phyloP scores from a whole-genome alignment of 1,140 invertebrate species.

The Scaptodrosophila lebanonensis region DNA sequence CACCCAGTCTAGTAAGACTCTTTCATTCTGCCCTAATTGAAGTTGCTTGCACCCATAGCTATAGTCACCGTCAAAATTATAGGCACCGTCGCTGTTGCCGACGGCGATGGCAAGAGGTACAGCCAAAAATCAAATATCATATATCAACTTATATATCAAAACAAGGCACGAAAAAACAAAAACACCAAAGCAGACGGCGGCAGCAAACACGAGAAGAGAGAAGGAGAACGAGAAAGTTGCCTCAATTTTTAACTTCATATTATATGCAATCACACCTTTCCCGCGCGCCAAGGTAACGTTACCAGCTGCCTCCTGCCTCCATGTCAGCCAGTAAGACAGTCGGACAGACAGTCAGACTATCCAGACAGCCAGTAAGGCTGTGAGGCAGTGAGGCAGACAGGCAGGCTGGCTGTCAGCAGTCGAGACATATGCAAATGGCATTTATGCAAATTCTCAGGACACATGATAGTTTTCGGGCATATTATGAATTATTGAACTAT shows the following conservation, averaged over 20 bases:
- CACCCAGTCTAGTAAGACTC: background rate
- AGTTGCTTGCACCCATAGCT: slow-evolving; percentile 28
- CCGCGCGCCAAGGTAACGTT: slow-evolving; percentile 10
- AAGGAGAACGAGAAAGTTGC: too few relatives aligned
- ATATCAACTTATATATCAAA: slow-evolving; percentile 74
- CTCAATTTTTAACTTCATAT: slow-evolving; percentile 36
- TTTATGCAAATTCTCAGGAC: slow-evolving; percentile 61
- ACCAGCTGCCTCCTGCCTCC: too few relatives aligned
- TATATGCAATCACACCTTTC: slow-evolving; percentile 66
- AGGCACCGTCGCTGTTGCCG: background rate
- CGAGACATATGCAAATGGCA: slow-evolving; percentile 50
- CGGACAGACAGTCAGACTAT: too few relatives aligned
- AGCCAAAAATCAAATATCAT: slow-evolving; percentile 69
- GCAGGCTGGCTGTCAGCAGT: slow-evolving; percentile 45
- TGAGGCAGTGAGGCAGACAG: background rate
- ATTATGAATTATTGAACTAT: slow-evolving; percentile 73
- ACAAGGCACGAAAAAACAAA: slow-evolving; percentile 59
- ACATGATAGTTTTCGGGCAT: slow-evolving; percentile 44
- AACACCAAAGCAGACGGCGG: slow-evolving; percentile 29
- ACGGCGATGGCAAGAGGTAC: background rate
- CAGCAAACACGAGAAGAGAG: too few relatives aligned
- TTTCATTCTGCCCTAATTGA: slow-evolving; percentile 44
- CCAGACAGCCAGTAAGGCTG: background rate
- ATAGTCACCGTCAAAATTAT: background rate
- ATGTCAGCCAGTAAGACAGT: too few relatives aligned